These are phyloP conservation scores for Valencia hispanica DNA, from an alignment of 2,797 vertebrate species.

Conservation along the genomic window DNA sequence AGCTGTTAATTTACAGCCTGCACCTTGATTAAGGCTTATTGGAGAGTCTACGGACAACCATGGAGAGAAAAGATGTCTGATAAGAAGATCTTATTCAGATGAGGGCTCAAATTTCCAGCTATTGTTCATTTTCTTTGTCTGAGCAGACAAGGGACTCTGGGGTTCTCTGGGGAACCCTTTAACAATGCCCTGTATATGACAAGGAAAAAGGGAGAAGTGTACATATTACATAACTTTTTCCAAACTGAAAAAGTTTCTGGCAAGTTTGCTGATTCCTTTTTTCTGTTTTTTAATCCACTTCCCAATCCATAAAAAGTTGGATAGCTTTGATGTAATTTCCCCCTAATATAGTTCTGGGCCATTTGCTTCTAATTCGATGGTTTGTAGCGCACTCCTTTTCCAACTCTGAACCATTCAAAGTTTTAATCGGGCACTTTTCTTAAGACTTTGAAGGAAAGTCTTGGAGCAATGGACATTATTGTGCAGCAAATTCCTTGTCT, in stretches of 20 bases:
- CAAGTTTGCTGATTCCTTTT: conserved; percentile 44
- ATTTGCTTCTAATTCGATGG: conserved; percentile 57
- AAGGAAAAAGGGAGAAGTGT: background rate
- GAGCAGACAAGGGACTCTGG: background rate
- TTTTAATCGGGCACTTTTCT: conserved; percentile 32
- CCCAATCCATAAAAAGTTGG: conserved; percentile 28
- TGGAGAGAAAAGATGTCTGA: background rate
- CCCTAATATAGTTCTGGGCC: conserved; percentile 43
- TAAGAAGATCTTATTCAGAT: background rate
- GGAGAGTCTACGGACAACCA: background rate
- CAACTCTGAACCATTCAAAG: conserved; percentile 18
- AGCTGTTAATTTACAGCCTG: too few relatives aligned
- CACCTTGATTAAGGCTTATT: background rate
- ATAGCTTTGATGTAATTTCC: conserved; percentile 52
- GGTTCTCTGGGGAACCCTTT: background rate
- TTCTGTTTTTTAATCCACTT: conserved; percentile 31
- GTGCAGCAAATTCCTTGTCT: conserved; percentile 26
- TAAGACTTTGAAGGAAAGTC: conserved; percentile 3
- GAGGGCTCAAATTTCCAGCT: background rate
- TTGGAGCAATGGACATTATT: background rate
- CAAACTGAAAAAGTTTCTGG: conserved; percentile 8
- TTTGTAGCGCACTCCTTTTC: conserved; percentile 43
- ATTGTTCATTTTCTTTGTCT: background rate
- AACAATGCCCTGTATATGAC: background rate
- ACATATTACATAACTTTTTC: background rate